Conservation (phyloP, 2,797 vertebrate species). For the Galago senegalensis region DNA sequence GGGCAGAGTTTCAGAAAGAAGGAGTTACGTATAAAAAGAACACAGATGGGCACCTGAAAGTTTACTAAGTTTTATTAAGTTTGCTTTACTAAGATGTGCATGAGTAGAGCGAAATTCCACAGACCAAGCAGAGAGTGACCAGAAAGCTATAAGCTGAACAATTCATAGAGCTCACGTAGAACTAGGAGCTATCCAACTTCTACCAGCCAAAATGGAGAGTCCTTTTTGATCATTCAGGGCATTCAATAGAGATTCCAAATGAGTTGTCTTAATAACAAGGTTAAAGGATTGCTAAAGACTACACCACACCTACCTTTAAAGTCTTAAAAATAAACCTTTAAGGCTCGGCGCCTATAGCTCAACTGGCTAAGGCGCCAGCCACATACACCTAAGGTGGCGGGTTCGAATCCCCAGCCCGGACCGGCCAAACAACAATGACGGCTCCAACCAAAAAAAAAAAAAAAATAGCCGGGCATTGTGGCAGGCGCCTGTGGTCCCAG, state of each 20-base stretch:
- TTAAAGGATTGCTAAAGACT: constrained; percentile 1
- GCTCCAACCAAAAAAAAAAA: too few relatives aligned
- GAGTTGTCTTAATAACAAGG: not conserved
- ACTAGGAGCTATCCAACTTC: not conserved
- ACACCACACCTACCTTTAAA: not conserved
- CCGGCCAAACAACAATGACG: too few relatives aligned
- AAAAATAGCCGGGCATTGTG: too few relatives aligned
- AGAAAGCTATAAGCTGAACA: not conserved
- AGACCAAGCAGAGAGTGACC: not conserved
- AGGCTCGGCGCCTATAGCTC: not conserved
- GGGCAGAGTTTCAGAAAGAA: not conserved
- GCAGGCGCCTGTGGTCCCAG: too few relatives aligned
- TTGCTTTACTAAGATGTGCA: not conserved
- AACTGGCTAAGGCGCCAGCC: too few relatives aligned
- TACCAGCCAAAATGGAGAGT: not conserved
- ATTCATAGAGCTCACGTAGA: constrained; percentile 6
- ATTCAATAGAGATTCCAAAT: not conserved
- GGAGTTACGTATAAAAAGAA: not conserved
- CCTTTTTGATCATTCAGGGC: not conserved
- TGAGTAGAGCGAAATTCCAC: not conserved
- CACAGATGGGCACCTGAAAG: not conserved
- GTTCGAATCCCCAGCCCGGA: too few relatives aligned
- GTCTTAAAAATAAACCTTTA: not conserved
- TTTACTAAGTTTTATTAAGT: not conserved
- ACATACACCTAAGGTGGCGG: too few relatives aligned